phyloP scores from a whole-genome alignment of 2,888 invertebrate genomes.

The Timema cristinae region DNA sequence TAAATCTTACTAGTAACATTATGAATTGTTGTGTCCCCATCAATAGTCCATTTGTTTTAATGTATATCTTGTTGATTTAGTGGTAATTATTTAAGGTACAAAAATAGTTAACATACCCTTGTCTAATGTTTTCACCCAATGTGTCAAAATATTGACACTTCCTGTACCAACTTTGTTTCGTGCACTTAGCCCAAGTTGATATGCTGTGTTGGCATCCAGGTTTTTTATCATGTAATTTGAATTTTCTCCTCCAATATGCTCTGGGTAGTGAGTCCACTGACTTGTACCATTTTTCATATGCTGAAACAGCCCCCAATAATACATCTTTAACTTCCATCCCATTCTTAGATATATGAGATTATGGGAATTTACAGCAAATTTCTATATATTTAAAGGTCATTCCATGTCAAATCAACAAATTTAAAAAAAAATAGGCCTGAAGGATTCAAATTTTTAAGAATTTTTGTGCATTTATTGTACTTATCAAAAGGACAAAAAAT shows the following conservation, averaged over 20 bases:
- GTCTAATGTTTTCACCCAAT: slow-evolving; percentile 58
- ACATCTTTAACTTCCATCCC: no score
- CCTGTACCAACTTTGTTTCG: slow-evolving; percentile 61
- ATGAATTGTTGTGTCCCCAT: no score
- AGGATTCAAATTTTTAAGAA: slow-evolving; percentile 1
- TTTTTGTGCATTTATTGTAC: neutral
- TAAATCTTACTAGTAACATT: no score
- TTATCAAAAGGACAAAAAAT: neutral
- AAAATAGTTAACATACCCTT: slow-evolving; percentile 19
- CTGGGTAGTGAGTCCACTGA: slow-evolving; percentile 56
- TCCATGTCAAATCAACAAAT: neutral
- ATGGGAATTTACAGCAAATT: neutral
- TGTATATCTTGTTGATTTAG: no score
- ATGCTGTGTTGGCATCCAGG: slow-evolving; percentile 61
- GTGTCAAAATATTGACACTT: slow-evolving; percentile 50
- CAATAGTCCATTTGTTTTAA: no score
- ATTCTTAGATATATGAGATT: neutral
- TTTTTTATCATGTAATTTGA: slow-evolving; percentile 65
- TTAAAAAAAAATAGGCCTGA: neutral
- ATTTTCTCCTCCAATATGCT: slow-evolving; percentile 59
- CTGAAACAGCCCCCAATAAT: slow-evolving; percentile 40
- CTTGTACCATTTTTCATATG: slow-evolving; percentile 53
- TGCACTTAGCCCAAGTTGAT: slow-evolving; percentile 63
- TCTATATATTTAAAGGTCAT: neutral
- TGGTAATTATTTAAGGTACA: no score